phyloP scores from a whole-genome alignment of 2,113 vertebrate species.

The Takifugu flavidus region DNA sequence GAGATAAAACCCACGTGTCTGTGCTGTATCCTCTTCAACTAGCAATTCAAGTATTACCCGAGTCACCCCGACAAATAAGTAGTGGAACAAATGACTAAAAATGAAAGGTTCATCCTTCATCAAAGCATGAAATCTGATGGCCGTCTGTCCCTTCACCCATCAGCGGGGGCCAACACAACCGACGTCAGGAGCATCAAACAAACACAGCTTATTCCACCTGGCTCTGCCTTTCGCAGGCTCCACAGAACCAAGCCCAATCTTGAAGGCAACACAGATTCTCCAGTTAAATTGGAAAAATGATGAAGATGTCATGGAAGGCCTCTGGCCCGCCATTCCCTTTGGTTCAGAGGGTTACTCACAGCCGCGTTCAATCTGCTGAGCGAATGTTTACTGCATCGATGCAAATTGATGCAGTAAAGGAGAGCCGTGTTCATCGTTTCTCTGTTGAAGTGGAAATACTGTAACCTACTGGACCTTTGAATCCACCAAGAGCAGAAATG shows the following conservation, averaged over 20 bases:
- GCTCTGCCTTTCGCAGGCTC: constrained; percentile 27
- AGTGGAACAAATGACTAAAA: constrained; percentile 50
- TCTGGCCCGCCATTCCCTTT: not conserved
- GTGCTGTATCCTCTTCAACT: constrained; percentile 25
- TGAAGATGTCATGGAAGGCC: not conserved
- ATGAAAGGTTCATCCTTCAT: constrained; percentile 55
- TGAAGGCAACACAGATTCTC: constrained; percentile 1
- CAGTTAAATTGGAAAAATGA: not conserved
- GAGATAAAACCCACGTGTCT: constrained; percentile 20
- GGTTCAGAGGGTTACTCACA: too few relatives aligned
- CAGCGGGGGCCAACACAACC: constrained; percentile 10
- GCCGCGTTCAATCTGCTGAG: too few relatives aligned
- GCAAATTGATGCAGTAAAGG: too few relatives aligned
- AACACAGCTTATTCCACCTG: constrained; percentile 3
- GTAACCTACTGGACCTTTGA: too few relatives aligned
- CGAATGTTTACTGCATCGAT: too few relatives aligned
- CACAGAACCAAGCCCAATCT: constrained; percentile 8
- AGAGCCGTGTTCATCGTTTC: too few relatives aligned
- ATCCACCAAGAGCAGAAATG: too few relatives aligned
- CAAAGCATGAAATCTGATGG: constrained; percentile 35
- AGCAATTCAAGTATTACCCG: constrained; percentile 38
- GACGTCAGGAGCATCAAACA: constrained; percentile 11
- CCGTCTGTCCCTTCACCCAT: constrained; percentile 32
- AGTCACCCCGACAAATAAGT: constrained; percentile 39
- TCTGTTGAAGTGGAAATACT: too few relatives aligned